Evolutionary conservation across 2,888 invertebrate genomes (phyloP).

Genomic region (Agelastica alni): DNA sequence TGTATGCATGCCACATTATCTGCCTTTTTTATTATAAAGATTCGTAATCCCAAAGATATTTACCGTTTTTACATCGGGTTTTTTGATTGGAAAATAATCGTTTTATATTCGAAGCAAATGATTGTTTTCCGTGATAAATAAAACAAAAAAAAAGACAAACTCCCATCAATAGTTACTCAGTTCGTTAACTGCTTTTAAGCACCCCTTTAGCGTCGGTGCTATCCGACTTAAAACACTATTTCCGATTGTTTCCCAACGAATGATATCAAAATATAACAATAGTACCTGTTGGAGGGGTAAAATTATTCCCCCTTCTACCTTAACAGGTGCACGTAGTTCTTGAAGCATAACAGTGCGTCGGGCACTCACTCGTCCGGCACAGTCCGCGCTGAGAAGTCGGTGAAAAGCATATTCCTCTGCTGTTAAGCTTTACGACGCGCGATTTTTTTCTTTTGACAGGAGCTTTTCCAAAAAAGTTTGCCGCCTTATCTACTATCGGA

Average conservation of each 20-base stretch:
- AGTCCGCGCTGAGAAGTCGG: constrained; percentile 54
- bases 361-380: constrained; percentile 59
- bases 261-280: constrained; percentile 48
- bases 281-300: constrained; percentile 52
- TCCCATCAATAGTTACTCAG: constrained; percentile 8
- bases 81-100: neutral
- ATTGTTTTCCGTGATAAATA: constrained; percentile 1
- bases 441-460: constrained; percentile 34
- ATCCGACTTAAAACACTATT: constrained; percentile 36
- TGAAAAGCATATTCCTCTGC: constrained; percentile 43
- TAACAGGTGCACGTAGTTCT: constrained; percentile 58
- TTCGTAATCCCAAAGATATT: too few species aligned
- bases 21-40: too few species aligned
- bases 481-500: constrained; percentile 34
- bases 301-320: constrained; percentile 50
- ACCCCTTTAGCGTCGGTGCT: constrained; percentile 30
- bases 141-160: neutral
- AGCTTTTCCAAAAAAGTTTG: constrained; percentile 31
- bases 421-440: constrained; percentile 38
- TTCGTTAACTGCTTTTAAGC: constrained; percentile 33
- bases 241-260: constrained; percentile 39
- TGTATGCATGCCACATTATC: too few species aligned
- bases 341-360: constrained; percentile 57
- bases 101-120: neutral
- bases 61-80: too few species aligned